Evolutionary conservation across 2,888 invertebrate species (phyloP), one percentile per base, ranked within the genome.

Genomic region (Thelaira solivaga): DNA sequence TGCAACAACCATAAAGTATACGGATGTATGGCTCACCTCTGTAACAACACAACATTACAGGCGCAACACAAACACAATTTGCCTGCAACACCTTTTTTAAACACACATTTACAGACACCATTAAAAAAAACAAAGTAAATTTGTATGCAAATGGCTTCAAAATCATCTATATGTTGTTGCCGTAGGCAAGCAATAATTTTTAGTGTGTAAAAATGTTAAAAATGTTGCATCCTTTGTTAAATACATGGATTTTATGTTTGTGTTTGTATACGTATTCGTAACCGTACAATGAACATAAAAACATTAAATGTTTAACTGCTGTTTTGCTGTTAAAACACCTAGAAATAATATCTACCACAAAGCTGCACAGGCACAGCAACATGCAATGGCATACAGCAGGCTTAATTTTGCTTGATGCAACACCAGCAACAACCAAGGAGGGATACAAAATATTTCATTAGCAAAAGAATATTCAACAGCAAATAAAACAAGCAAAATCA

Each of bases 151-250:
- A 57, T 55, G 18, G 18, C 18, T 31, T 16, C 16, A 41, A 65
- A 57, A 57, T 53, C 47, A 20, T 65, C n/a, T n/a, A n/a, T n/a
- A n/a, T n/a, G n/a, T 34, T 36, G 6, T 49, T 16, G 55, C 73
- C 62, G 49, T 5, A 1, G 67, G 73, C 67, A 16, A 67, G 68
- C 34, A 77, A 43, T 57, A 64, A 68, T 68, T 68, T 68, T 57
- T 11, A 57, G 64, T 55, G 55, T 64, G 57, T 43, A 73, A 49
- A 41, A 65, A 67, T 68, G 47, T 16, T 10, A 45, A 67, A 67
- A 77, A 77, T 77, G 55, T 72, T 77, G 61, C 72, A 72, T 72
- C 76, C 72, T 62, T 76, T 76, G 61, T 72, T 47, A 61, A 67
- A 55, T 71, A 36, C 53, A 59, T 43, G 59, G 24, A 57, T 57